Evolutionary conservation across 2,888 invertebrate species (phyloP), one percentile per base, ranked within the genome.

Genomic region (Pristionchus arcanus): DNA sequence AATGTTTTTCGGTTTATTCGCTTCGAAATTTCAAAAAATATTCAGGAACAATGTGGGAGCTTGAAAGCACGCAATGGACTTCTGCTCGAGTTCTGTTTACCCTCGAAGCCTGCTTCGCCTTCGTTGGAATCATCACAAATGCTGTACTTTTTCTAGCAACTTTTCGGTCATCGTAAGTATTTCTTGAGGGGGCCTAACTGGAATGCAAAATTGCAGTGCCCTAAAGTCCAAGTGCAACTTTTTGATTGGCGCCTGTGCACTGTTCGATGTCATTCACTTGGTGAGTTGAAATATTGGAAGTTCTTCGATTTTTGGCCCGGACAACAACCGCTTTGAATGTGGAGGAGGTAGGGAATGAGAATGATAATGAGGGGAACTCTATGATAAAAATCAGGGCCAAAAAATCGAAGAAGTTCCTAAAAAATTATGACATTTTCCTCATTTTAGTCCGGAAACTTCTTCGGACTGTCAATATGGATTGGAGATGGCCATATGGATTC

Each of bases 251-350:
- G 25, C 37, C 21, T 74, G 74, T 21, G 74, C 74, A 5, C 42
- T 74, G 74, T 74, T 74, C 37, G 74, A 74, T 21, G 74, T 74
- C 13, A 37, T 74, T 34, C 74, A 74, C 31, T 25, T 74, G 74
- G 74, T 74, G n/a, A 68, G 25, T 28, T 11, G 15, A n/a, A 74
- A 21, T 13, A 59, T 15, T 68, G 15, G 31, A 11, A 13, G 15
- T 37, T 34, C 31, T 71, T n/a, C n/a, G n/a, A n/a, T n/a, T n/a
- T n/a, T n/a, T n/a, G n/a, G n/a, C n/a, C n/a, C n/a, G n/a, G n/a
- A n/a, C n/a, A n/a, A n/a, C n/a, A n/a, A n/a, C n/a, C n/a, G n/a
- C n/a, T n/a, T n/a, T n/a, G n/a, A n/a, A n/a, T n/a, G n/a, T n/a
- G n/a, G n/a, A n/a, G n/a, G n/a, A n/a, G n/a, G n/a, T n/a, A n/a